Base-by-base conservation (phyloP, 2,888 invertebrate species). In the Litoditis marina region DNA sequence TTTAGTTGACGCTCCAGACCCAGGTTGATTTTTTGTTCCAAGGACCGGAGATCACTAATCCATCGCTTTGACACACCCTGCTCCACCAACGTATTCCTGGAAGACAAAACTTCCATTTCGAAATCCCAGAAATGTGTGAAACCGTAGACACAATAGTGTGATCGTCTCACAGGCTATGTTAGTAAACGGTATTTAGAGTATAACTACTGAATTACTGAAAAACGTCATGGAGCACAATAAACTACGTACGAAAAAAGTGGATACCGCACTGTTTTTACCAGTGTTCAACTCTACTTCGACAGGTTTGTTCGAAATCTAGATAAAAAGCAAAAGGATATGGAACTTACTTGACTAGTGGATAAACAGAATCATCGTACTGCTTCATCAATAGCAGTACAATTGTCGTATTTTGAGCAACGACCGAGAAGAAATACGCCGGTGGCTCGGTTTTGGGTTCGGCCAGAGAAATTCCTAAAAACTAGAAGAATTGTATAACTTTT, bases 341-440 rank as follows among this genome's bases (percentile, higher is more conserved):
- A 68, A 83, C 87, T 88, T 86, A 92, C 92, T 89, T 88, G 42
- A 95, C 88, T 74, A 94, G 88, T 7, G 94, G 93, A 44, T 93
- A 86, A 2, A 95, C 88, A 63, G 90, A 89, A 82, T 94, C 93
- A 75, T 89, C 89, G 83, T 92, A 94, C 78, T 92, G 91, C 81
- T 94, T 94, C 76, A 94, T 94, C 82, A 95, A 88, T 81, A 95
- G 87, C 84, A 92, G 91, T 13, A 94, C 91, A 58, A 95, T 92
- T 63, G 91, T 91, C 83, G 94, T 94, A 31, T 92, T 90, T 84
- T 94, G 92, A 74, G 92, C 90, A 11, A 93, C 92, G 31, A 80
- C 83, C 57, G 91, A 91, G 83, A 96, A 94, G 85, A 95, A 96
- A 84, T 92, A 90, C 66, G 94, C 89, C 85, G 92, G 89, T 68